Evolutionary conservation across 2,888 invertebrate species (phyloP).

Genomic region (Agelastica alni): DNA sequence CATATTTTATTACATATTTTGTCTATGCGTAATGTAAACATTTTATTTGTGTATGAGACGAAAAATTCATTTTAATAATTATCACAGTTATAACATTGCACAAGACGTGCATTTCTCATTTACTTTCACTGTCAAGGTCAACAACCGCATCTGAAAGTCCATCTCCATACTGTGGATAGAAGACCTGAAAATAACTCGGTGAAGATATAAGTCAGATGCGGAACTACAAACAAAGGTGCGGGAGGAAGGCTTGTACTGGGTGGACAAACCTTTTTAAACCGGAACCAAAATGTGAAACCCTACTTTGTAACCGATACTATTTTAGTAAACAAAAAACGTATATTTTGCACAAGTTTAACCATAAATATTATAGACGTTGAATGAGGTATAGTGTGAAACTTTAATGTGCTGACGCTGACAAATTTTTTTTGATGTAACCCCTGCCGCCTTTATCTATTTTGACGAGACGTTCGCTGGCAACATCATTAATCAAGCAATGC

Average conservation of each 20-base stretch:
- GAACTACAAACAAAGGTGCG: constrained; percentile 16
- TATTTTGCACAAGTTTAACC: too few species aligned
- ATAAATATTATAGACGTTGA: too few species aligned
- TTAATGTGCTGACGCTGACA: too few species aligned
- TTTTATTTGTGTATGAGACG: background rate
- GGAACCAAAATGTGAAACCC: background rate
- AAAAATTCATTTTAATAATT: constrained; percentile 1
- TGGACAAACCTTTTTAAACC: background rate
- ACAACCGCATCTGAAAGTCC: constrained; percentile 21
- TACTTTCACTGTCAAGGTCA: constrained; percentile 33
- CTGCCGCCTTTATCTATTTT: too few species aligned
- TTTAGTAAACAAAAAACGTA: background rate
- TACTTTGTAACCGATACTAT: background rate
- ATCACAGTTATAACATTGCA: background rate
- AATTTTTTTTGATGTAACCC: too few species aligned
- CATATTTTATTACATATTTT: constrained; percentile 2
- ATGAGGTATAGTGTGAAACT: too few species aligned
- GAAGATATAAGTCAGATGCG: constrained; percentile 19
- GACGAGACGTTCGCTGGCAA: too few species aligned
- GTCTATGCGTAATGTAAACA: background rate
- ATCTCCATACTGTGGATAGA: constrained; percentile 18
- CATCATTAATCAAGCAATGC: too few species aligned
- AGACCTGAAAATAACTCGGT: constrained; percentile 21
- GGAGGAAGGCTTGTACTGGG: constrained; percentile 6
- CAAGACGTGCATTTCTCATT: constrained; percentile 1